Base-by-base conservation (phyloP, 2,113 vertebrate species). In the Hoplias malabaricus region DNA sequence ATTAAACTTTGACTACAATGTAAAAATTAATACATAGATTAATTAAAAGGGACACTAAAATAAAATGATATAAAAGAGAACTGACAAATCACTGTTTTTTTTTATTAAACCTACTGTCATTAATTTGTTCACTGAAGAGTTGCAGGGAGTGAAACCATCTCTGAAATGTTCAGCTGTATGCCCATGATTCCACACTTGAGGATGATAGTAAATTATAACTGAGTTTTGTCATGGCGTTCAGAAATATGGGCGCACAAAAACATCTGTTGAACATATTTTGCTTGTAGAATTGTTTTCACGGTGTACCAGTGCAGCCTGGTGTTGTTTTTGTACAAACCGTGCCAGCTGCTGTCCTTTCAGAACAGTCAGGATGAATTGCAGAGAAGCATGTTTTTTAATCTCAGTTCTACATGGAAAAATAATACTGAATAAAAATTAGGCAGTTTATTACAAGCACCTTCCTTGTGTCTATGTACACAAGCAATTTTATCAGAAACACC, bases 231-330 rank as follows among this genome's bases (percentile, higher is more conserved):
- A 48, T 31, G 29, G 16, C 40, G 19, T 34, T 62, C 25, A 73
- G 31, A 63, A 63, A n/a, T 63, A 63, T 36, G 38, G 14, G 19
- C 46, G 27, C 71, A 62, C 14, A n/a, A 50, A 56, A 56, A 74
- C 42, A 73, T 62, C 40, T 62, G 42, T 31, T 74, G 43, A 31
- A 42, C 42, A 48, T 33, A 50, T 74, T 50, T 65, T 63, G 72
- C 72, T 34, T 21, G n/a, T 10, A 46, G 4, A 33, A 33, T 29
- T 46, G 27, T 61, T 43, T 61, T 73, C 5, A 46, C 31, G 19
- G 43, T 61, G 21, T 46, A 61, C 29, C 29, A 33, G 27, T 16
- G 27, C 1, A 29, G 71, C n/a, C 71, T 62, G 31, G 31, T 61
- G 56, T 14, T 40, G 13, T 23, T 43, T 73, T 61, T 62, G 57